Conservation (phyloP, 64 coral and sea anemone species). For the Hydrozoanthus tunicans region DNA sequence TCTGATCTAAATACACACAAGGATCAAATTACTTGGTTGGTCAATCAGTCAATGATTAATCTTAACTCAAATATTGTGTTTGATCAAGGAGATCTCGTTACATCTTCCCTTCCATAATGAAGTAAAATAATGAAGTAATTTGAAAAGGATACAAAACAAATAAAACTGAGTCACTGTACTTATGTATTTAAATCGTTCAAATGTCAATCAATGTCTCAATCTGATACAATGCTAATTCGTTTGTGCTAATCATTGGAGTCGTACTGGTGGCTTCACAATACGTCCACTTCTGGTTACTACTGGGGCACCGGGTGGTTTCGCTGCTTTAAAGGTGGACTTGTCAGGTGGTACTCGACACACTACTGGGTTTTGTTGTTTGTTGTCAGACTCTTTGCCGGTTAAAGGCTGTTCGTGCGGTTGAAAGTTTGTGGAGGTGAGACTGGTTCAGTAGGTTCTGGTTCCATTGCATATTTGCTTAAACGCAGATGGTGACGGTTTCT, state of each 20-base stretch:
- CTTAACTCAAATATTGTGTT: no score
- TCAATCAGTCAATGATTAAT: no score
- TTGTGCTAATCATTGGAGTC: slow-evolving; percentile 11
- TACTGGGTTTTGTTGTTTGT: background rate
- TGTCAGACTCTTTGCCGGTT: background rate
- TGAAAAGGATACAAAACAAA: background rate
- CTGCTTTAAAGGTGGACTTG: background rate
- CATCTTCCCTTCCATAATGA: background rate
- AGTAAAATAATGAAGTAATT: background rate
- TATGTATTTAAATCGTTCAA: background rate
- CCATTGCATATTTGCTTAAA: slow-evolving; percentile 11
- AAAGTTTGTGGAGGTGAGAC: background rate
- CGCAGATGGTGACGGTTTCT: slow-evolving; percentile 54
- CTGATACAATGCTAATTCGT: background rate
- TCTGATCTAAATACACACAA: no score
- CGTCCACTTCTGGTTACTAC: slow-evolving; percentile 42
- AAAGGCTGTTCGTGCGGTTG: slow-evolving; percentile 1
- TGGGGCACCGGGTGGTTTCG: background rate
- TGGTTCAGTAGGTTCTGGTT: slow-evolving; percentile 16
- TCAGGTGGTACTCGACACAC: no score
- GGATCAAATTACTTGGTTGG: no score
- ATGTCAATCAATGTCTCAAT: background rate
- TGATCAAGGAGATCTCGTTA: no score
- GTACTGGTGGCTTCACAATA: slow-evolving; percentile 48
- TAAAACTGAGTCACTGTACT: background rate